These are phyloP conservation scores for Araneus ventricosus DNA, from an alignment of 1,140 invertebrate species.

Conservation along the genomic window DNA sequence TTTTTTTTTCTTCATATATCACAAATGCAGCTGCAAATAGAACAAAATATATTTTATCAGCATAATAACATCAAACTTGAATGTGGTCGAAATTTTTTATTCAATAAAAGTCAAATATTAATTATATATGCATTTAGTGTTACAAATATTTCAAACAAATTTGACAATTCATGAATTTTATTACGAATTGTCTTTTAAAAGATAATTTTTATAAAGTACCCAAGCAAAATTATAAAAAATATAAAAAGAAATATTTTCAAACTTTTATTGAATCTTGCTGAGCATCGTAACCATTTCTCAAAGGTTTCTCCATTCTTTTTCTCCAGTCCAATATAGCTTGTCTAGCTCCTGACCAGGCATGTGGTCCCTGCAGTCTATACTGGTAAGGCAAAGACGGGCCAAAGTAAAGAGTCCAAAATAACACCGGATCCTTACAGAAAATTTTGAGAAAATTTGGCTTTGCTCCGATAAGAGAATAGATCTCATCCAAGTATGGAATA, in stretches of 20 bases:
- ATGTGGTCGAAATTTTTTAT: neutral
- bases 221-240: neutral
- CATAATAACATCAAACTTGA: too few species aligned
- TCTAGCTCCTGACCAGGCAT: slow-evolving; percentile 79
- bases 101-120: neutral
- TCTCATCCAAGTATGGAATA: slow-evolving; percentile 78
- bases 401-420: slow-evolving; percentile 79
- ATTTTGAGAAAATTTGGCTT: slow-evolving; percentile 79
- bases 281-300: slow-evolving; percentile 13
- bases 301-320: slow-evolving; percentile 32
- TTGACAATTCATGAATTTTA: neutral
- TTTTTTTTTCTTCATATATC: too few species aligned
- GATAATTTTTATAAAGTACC: neutral
- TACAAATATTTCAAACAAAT: neutral
- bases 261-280: neutral
- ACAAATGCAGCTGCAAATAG: too few species aligned
- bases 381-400: slow-evolving; percentile 80
- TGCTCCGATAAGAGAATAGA: slow-evolving; percentile 79
- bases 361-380: slow-evolving; percentile 80
- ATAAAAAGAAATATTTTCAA: neutral
- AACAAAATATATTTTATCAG: too few species aligned
- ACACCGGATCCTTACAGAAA: slow-evolving; percentile 78
- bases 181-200: neutral
- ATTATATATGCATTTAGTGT: neutral
- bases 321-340: slow-evolving; percentile 77